Evolutionary conservation across 2,797 vertebrate genomes (phyloP).

Genomic region (Brachymystax lenok): DNA sequence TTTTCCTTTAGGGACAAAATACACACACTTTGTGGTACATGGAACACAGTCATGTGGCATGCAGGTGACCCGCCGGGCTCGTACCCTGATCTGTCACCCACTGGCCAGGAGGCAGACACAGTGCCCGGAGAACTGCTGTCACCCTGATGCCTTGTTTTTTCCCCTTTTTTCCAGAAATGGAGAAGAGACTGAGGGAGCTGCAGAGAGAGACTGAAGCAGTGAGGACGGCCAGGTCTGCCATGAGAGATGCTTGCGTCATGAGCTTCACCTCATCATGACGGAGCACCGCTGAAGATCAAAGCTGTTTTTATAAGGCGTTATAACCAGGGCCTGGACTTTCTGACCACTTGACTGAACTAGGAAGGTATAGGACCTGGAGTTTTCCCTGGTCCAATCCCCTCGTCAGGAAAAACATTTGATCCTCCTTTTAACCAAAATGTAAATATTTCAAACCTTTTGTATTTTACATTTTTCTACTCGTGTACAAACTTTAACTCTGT

Average conservation of each 20-base stretch:
- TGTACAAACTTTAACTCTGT: background rate
- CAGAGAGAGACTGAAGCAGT: background rate
- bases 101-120: background rate
- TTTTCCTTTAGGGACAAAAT: too few species aligned
- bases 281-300: background rate
- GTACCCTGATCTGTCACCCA: background rate
- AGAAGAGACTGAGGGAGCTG: slow-evolving; percentile 3
- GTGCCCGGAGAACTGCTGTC: background rate
- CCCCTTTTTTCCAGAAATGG: background rate
- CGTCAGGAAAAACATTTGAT: background rate
- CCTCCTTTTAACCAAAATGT: background rate
- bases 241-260: background rate
- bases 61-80: too few species aligned
- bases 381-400: background rate
- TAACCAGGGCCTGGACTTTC: too few species aligned
- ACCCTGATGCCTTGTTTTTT: background rate
- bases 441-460: background rate
- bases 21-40: too few species aligned
- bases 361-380: background rate
- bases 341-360: background rate
- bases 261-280: background rate
- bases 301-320: background rate
- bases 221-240: background rate
- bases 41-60: too few species aligned
- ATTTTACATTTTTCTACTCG: background rate